Evolutionary conservation across 2,797 vertebrate species (phyloP).

Genomic region (Octomys mimax): DNA sequence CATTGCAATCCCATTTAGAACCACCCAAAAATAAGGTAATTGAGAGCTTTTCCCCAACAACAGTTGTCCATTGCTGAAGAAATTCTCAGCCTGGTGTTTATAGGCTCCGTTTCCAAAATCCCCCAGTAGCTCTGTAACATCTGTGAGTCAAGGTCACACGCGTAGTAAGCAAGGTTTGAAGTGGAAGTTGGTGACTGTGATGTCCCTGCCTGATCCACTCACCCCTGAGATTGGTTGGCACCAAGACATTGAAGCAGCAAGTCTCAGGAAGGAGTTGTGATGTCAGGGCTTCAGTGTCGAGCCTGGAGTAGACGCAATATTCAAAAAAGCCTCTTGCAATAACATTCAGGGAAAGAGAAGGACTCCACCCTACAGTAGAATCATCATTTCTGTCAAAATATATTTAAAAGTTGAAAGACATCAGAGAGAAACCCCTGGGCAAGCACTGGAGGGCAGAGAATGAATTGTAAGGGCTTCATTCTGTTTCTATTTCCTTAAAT

Average conservation of each 20-base stretch:
- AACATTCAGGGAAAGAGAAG: background rate
- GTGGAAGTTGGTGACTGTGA: background rate
- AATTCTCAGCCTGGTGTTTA: background rate
- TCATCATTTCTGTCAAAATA: background rate
- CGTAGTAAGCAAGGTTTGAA: background rate
- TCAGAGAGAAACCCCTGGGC: slow-evolving; percentile 28
- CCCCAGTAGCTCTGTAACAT: background rate
- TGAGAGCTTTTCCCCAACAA: background rate
- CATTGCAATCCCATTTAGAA: background rate
- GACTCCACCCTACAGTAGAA: too few relatives aligned
- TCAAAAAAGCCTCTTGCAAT: background rate
- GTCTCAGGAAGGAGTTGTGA: background rate
- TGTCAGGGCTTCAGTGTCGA: accelerated
- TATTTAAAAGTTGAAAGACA: slow-evolving; percentile 14
- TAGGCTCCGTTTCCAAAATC: background rate
- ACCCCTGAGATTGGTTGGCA: background rate
- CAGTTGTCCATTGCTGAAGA: background rate
- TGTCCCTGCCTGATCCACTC: slow-evolving; percentile 32
- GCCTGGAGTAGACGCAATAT: background rate
- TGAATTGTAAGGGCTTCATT: background rate
- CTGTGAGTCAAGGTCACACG: background rate
- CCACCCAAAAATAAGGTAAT: background rate
- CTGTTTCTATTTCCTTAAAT: slow-evolving; percentile 44
- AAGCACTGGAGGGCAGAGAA: background rate
- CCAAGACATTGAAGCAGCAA: background rate